phyloP scores from a whole-genome alignment of 2,113 vertebrate species.

The Athene cunicularia region DNA sequence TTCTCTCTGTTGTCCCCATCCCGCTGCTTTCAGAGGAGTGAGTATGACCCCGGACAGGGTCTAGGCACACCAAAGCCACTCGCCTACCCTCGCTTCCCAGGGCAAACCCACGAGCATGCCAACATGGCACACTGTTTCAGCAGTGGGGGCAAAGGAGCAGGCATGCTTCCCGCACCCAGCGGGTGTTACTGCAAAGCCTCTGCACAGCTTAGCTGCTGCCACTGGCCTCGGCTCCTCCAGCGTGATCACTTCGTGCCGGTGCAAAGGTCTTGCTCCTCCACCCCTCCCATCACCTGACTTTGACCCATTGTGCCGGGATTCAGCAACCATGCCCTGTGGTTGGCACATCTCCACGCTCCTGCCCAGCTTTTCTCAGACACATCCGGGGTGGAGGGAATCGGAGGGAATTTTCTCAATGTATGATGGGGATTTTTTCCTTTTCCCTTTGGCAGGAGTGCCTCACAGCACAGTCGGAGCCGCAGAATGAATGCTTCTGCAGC shows the following conservation, averaged over 20 bases:
- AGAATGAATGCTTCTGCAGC: constrained; percentile 8
- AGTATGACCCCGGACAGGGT: fast-evolving
- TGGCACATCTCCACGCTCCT: neutral
- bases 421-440: neutral
- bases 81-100: fast-evolving
- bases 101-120: fast-evolving
- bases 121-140: fast-evolving
- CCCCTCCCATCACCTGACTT: constrained; percentile 13
- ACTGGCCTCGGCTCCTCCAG: fast-evolving
- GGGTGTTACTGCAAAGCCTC: neutral
- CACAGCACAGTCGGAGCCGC: neutral
- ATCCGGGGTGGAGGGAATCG: fast-evolving
- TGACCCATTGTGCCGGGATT: neutral
- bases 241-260: fast-evolving
- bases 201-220: neutral
- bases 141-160: neutral
- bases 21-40: neutral
- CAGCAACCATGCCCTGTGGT: fast-evolving
- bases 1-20: neutral
- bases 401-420: neutral
- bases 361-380: neutral
- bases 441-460: neutral
- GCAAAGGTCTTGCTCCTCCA: constrained; percentile 21
- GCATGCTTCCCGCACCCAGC: fast-evolving
- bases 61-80: neutral